phyloP scores from a whole-genome alignment of 2,113 vertebrate species.

The Rafetus swinhoei region DNA sequence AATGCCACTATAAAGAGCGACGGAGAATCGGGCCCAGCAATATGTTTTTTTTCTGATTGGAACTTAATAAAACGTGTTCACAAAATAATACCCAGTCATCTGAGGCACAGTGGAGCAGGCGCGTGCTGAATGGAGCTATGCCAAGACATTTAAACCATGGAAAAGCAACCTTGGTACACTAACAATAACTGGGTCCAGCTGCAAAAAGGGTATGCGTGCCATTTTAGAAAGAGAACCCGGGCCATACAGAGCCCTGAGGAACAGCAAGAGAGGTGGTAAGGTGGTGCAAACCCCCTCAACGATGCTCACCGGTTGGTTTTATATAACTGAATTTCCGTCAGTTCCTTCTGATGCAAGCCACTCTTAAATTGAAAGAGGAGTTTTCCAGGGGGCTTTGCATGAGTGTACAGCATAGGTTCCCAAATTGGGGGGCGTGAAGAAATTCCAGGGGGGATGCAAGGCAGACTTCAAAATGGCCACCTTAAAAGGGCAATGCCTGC shows the following conservation, averaged over 20 bases:
- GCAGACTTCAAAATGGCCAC: no score
- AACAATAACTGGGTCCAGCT: constrained; percentile 41
- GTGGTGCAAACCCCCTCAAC: neutral
- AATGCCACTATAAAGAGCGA: neutral
- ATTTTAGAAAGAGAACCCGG: neutral
- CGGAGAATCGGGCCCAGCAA: neutral
- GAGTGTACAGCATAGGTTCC: no score
- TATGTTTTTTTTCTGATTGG: neutral
- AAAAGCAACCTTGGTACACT: constrained; percentile 29
- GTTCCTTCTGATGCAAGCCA: neutral
- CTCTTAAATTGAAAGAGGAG: neutral
- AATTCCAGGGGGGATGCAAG: no score
- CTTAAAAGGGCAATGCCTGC: no score
- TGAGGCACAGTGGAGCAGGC: neutral
- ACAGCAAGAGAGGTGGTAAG: neutral
- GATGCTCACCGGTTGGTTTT: accelerated
- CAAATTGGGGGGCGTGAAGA: no score
- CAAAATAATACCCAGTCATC: neutral
- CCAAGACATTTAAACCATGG: constrained; percentile 25
- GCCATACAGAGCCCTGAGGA: neutral
- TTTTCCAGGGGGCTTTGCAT: accelerated
- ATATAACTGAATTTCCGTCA: accelerated
- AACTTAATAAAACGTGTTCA: neutral
- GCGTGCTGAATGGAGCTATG: constrained; percentile 27
- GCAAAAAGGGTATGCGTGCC: neutral